These are phyloP conservation scores for Bucco capensis DNA, from an alignment of 2,113 vertebrate species.

Conservation along the genomic window DNA sequence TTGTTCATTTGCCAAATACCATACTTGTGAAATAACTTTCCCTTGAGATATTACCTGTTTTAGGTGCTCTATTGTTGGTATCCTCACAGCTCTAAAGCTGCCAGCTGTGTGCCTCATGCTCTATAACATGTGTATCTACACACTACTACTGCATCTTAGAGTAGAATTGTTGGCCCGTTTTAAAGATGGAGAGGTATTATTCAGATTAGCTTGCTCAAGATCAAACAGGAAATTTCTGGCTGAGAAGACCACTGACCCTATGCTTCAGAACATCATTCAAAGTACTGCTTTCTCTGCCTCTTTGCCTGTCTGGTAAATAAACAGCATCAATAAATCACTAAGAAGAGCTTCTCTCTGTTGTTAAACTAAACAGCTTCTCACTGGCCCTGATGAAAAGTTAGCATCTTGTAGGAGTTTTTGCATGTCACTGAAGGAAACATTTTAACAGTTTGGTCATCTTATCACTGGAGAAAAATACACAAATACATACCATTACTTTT, in stretches of 20 bases:
- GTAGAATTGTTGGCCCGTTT: background rate
- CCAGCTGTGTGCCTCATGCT: background rate
- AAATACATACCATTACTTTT: background rate
- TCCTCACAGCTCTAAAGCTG: background rate
- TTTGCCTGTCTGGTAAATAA: background rate
- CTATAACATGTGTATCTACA: background rate
- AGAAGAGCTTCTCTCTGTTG: background rate
- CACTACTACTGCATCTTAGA: accelerated
- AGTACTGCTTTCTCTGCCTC: background rate
- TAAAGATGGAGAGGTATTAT: background rate
- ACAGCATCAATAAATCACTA: background rate
- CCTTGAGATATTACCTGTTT: background rate
- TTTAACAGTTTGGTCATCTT: background rate
- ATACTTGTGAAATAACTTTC: background rate
- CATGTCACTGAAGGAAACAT: background rate
- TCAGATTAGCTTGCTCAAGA: background rate
- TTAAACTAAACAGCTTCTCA: background rate
- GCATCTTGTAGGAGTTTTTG: background rate
- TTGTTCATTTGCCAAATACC: background rate
- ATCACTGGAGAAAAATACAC: background rate
- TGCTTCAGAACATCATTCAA: background rate
- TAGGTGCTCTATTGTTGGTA: background rate
- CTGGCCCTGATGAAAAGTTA: background rate
- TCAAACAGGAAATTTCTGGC: background rate
- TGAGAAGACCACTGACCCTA: background rate